phyloP scores from a whole-genome alignment of 1,140 invertebrate genomes.

The Listronotus bonariensis region DNA sequence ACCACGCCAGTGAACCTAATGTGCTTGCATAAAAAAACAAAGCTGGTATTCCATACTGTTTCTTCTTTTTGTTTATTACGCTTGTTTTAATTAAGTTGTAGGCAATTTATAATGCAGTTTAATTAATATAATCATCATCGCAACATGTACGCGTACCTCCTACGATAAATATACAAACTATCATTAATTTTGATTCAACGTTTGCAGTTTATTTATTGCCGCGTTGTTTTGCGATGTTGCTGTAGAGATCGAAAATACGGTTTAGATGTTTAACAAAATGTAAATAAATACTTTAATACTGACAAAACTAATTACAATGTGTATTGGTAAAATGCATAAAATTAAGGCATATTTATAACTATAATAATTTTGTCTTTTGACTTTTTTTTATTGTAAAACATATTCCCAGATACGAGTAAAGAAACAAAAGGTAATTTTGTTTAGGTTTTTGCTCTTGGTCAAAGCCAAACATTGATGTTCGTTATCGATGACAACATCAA shows the following conservation, averaged over 20 bases:
- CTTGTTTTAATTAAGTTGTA: constrained; percentile 36
- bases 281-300: background rate
- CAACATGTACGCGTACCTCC: constrained; percentile 29
- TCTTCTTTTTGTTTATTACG: constrained; percentile 30
- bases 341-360: too few relatives aligned
- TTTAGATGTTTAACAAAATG: constrained; percentile 17
- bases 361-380: too few relatives aligned
- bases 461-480: too few relatives aligned
- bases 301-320: too few relatives aligned
- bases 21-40: background rate
- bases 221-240: constrained; percentile 18
- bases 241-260: background rate
- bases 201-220: constrained; percentile 30
- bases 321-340: too few relatives aligned
- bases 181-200: constrained; percentile 37
- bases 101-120: constrained; percentile 30
- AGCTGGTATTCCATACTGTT: constrained; percentile 6
- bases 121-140: constrained; percentile 38
- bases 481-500: too few relatives aligned
- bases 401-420: too few relatives aligned
- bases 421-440: too few relatives aligned
- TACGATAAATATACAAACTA: constrained; percentile 31
- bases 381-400: too few relatives aligned
- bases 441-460: too few relatives aligned
- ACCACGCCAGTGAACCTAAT: too few relatives aligned